Evolutionary conservation across 2,888 invertebrate species (phyloP).

Genomic region (Serrognathus titanus): DNA sequence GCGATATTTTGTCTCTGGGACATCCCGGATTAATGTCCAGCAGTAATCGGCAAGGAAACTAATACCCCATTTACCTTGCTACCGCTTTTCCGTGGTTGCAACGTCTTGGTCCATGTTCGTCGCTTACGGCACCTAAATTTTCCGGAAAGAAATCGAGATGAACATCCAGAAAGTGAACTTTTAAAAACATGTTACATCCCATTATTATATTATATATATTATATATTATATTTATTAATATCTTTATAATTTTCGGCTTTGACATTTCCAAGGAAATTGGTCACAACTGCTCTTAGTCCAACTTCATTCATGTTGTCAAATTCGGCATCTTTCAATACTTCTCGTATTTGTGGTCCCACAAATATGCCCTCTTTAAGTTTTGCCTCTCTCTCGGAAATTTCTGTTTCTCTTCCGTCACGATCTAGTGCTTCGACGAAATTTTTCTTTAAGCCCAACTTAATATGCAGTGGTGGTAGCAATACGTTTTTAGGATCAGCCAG

Average conservation of each 20-base stretch:
- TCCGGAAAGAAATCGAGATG: no score
- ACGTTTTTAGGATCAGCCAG: constrained; percentile 15
- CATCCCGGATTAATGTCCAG: constrained; percentile 26
- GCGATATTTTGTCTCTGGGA: constrained; percentile 5
- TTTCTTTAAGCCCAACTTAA: constrained; percentile 17
- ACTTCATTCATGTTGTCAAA: constrained; percentile 11
- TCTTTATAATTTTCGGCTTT: no score
- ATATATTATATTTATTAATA: no score
- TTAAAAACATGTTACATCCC: no score
- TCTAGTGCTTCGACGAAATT: constrained; percentile 18
- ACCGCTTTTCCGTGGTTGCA: constrained; percentile 36
- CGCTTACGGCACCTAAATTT: no score
- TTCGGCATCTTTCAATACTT: no score
- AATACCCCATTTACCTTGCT: constrained; percentile 36
- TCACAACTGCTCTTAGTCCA: constrained; percentile 5
- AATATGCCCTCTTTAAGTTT: constrained; percentile 19
- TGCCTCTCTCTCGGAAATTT: constrained; percentile 16
- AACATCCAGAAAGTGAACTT: no score
- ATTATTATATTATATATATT: no score
- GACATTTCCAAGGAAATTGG: constrained; percentile 19
- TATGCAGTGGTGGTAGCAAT: constrained; percentile 14
- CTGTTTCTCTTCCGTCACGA: constrained; percentile 10
- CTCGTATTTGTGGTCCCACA: constrained; percentile 19
- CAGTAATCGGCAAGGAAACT: constrained; percentile 40
- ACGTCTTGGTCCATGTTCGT: constrained; percentile 41